These are phyloP conservation scores for Psilanteris sp. DNA, from an alignment of 1,140 invertebrate species.

Conservation along the genomic window DNA sequence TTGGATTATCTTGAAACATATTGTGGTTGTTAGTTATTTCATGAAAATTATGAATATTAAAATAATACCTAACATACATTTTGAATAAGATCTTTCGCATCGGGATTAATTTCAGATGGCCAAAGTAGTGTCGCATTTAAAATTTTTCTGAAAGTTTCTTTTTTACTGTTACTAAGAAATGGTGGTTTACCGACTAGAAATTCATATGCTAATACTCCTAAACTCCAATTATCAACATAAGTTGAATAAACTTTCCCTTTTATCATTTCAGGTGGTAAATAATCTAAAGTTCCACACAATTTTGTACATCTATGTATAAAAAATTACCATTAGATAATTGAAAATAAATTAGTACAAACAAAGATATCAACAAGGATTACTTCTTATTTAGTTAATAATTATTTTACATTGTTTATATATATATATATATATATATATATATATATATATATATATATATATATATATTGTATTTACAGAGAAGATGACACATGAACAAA, in stretches of 20 bases:
- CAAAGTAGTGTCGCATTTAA: no score
- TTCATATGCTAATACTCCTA: conserved; percentile 96
- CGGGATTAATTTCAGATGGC: no score
- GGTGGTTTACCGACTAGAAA: conserved; percentile 95
- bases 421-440: neutral
- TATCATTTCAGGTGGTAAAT: conserved; percentile 96
- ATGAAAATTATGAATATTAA: no score
- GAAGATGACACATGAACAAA: conserved; percentile 94
- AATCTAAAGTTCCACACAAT: conserved; percentile 95
- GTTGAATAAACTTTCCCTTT: conserved; percentile 86
- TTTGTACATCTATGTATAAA: conserved; percentile 86
- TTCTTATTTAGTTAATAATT: no score
- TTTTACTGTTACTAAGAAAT: conserved; percentile 89
- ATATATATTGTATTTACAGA: no score
- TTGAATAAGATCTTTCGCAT: no score
- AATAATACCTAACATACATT: no score
- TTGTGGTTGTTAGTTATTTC: no score
- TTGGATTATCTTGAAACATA: no score
- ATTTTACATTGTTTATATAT: neutral
- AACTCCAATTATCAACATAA: conserved; percentile 92
- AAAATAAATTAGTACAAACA: conserved; percentile 1
- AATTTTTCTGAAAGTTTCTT: conserved; percentile 92
- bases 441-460: no score
- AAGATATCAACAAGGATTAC: no score
- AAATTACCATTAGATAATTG: no score